phyloP scores from a whole-genome alignment of 35 echinoderm and acorn worm species.

The Stichopus chloronotus region DNA sequence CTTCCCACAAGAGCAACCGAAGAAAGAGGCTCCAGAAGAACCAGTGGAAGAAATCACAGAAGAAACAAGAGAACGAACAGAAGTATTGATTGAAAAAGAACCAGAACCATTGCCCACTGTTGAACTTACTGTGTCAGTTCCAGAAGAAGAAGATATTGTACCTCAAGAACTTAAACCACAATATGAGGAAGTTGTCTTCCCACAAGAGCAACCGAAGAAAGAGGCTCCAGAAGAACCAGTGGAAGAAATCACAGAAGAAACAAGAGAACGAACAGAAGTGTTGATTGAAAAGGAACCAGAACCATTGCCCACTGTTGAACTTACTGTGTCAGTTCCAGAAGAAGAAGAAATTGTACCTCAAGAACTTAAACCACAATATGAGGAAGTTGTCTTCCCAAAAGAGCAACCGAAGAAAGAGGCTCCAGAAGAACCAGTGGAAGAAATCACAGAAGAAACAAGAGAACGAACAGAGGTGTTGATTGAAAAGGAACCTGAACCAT shows the following conservation, averaged over 20 bases:
- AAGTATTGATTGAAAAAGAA: slow-evolving; percentile 69
- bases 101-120: slow-evolving; percentile 52
- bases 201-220: slow-evolving; percentile 27
- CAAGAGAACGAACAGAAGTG: slow-evolving; percentile 53
- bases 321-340: slow-evolving; percentile 45
- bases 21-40: background rate
- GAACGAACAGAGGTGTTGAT: slow-evolving; percentile 75
- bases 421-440: slow-evolving; percentile 52
- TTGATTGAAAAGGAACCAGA: slow-evolving; percentile 59
- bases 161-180: slow-evolving; percentile 53
- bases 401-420: slow-evolving; percentile 29
- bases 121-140: slow-evolving; percentile 68
- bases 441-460: slow-evolving; percentile 41
- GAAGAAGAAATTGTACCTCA: slow-evolving; percentile 7
- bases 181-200: slow-evolving; percentile 77
- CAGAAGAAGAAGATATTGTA: slow-evolving; percentile 56
- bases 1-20: slow-evolving; percentile 26
- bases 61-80: slow-evolving; percentile 53
- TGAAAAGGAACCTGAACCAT: slow-evolving; percentile 70
- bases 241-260: slow-evolving; percentile 28
- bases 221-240: background rate
- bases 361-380: slow-evolving; percentile 21
- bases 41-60: slow-evolving; percentile 38
- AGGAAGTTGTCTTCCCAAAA: slow-evolving; percentile 42
- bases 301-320: slow-evolving; percentile 24